Base-by-base conservation (phyloP, 2,888 invertebrate species). In the Spialia ferax region DNA sequence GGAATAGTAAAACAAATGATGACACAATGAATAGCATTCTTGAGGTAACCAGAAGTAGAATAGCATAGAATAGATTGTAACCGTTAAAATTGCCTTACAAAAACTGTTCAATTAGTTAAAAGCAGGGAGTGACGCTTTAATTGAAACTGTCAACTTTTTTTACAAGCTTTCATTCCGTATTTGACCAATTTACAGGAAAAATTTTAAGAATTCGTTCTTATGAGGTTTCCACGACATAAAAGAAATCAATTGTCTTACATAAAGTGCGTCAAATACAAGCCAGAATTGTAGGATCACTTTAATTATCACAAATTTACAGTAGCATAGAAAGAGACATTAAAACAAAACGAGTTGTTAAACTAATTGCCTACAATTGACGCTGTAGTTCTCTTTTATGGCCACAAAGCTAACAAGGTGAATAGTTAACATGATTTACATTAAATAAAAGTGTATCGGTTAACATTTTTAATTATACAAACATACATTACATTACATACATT, bases 331-430 rank as follows among this genome's bases (percentile, higher is more conserved):
- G 18, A 56, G 42, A 56, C 63, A 55, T 63, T 54, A 63, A 56
- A 63, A 63, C 26, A 20, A 45, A 56, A 26, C 55, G 45, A 45
- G 20, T 45, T 18, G 55, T 63, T 45, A 63, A 55, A 63, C 63
- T 56, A 42, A 63, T 63, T n/a, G n/a, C n/a, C n/a, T 63, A 63
- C 55, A 56, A 63, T 48, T 55, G 42, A 63, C 63, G 55, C 13
- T 54, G 63, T 55, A 56, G 63, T 63, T 63, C 63, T 56, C 55
- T 56, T 45, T 56, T 63, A 56, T 63, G 26, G 55, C 55, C 45
- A 45, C 63, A 63, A 45, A 56, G 63, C 20, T 56, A 63, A 63
- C 45, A 56, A 55, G 55, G 55, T 63, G 63, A 63, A 63, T 56
- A 20, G 45, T 45, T 56, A 45, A 45, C 48, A 35, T 32, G 61